Base-by-base conservation (phyloP, 1,140 invertebrate genomes). In the Drosophila malerkotliana region DNA sequence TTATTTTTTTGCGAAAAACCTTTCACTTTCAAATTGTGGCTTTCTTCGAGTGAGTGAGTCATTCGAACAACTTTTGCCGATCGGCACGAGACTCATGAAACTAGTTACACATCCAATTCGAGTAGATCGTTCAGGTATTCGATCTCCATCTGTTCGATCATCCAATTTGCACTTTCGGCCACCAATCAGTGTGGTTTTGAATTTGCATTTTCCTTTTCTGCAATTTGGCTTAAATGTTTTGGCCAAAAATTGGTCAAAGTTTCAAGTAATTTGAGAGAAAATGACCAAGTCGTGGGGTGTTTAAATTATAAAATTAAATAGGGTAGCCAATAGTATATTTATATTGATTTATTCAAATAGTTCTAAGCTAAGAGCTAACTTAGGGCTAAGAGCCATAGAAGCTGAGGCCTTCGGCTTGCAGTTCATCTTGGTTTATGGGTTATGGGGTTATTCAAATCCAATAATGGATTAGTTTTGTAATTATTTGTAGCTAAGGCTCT, bases 111-210 rank as follows among this genome's bases (percentile, higher is more conserved):
- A 18, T 28, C 64, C 52, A 32, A 64, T 49, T 39, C 14, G 14
- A 57, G 8, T 10, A 78, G 63, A 53, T 51, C 15, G 58, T 32
- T 32, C 10, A 18, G 18, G 10, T n/a, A 12, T 10, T 3, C 34
- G 18, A 18, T 18, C 30, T 41, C 72, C 39, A 57, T 58, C 21
- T 55, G 18, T 18, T 18, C 18, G 18, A 18, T 18, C 18, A 18
- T n/a, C 82, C 73, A 66, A 82, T 60, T 77, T 44, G 49, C 79
- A 73, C 37, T 37, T 63, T 56, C 21, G 30, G 49, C 59, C 72
- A 57, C 18, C 18, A 77, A 77, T 64, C 58, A 72, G 59, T 64
- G 21, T n/a, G 18, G 18, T 18, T 18, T 18, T 18, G 18, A 18
- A 18, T 18, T 62, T 72, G 39, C 51, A 26, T 56, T 61, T 72